phyloP scores from a whole-genome alignment of 2,113 vertebrate species.

The Ailurus styani region DNA sequence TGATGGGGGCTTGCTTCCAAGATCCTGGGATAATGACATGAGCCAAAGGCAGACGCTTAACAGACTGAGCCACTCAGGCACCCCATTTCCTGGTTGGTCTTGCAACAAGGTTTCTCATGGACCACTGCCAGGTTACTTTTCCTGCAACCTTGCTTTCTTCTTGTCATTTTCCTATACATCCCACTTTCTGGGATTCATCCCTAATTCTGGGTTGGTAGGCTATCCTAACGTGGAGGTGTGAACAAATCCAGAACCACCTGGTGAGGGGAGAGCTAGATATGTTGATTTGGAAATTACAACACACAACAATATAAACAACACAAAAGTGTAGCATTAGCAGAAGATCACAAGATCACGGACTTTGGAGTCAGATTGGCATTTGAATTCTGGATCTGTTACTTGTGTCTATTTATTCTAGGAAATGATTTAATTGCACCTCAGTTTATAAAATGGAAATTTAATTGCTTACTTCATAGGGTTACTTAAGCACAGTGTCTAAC shows the following conservation, averaged over 20 bases:
- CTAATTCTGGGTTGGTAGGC: background rate
- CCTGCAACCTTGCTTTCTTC: background rate
- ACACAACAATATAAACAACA: background rate
- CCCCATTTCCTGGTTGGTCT: background rate
- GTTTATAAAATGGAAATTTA: background rate
- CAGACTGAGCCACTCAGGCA: no score
- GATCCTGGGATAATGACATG: no score
- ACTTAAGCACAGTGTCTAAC: background rate
- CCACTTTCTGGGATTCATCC: background rate
- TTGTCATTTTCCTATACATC: background rate
- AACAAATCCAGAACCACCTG: background rate
- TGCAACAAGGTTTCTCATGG: background rate
- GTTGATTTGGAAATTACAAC: background rate
- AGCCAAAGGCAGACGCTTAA: no score
- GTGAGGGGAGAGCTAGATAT: background rate
- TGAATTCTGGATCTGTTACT: slow-evolving; percentile 22
- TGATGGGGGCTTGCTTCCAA: no score
- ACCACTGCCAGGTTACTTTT: background rate
- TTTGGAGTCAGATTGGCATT: background rate
- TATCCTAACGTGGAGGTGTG: background rate
- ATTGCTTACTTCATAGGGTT: background rate
- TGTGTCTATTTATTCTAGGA: background rate
- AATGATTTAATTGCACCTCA: background rate
- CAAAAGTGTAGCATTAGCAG: background rate
- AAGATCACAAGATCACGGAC: background rate